phyloP scores from a whole-genome alignment of 1,140 invertebrate genomes.

The Frieseomelitta varia region DNA sequence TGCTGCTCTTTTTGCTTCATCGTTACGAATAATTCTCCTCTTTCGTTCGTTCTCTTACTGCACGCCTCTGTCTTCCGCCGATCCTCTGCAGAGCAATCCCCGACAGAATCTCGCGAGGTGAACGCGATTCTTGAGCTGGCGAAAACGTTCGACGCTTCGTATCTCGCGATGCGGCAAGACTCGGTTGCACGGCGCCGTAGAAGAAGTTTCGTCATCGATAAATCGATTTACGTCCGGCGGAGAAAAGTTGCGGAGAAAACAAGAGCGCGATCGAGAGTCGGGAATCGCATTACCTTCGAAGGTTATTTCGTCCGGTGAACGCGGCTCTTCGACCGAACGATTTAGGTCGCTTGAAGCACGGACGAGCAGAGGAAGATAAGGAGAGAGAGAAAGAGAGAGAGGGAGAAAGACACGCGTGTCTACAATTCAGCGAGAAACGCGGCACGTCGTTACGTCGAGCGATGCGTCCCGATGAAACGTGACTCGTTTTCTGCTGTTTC shows the following conservation, averaged over 20 bases:
- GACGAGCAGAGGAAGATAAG: too few species aligned
- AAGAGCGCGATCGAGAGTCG: constrained; percentile 30
- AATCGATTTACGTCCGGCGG: constrained; percentile 59
- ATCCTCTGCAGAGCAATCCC: not conserved
- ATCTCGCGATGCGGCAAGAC: constrained; percentile 31
- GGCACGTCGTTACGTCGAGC: not conserved
- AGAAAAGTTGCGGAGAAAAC: constrained; percentile 59
- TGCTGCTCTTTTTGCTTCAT: constrained; percentile 35
- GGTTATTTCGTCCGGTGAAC: constrained; percentile 52
- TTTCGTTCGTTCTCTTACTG: not conserved
- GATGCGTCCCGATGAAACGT: constrained; percentile 12
- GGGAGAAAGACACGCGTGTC: not conserved
- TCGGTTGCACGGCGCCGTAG: constrained; percentile 28
- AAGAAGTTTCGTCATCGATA: constrained; percentile 55
- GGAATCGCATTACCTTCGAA: constrained; percentile 57
- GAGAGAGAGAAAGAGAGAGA: not conserved
- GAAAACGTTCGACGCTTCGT: constrained; percentile 56
- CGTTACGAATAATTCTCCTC: not conserved
- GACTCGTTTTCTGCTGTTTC: not conserved
- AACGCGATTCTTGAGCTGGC: not conserved
- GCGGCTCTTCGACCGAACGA: not conserved
- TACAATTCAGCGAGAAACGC: not conserved
- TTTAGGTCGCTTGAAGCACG: not conserved
- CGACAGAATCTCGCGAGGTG: not conserved
- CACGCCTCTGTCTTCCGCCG: not conserved